These are phyloP conservation scores for Formica exsecta DNA, from an alignment of 1,140 invertebrate species.

Conservation along the genomic window DNA sequence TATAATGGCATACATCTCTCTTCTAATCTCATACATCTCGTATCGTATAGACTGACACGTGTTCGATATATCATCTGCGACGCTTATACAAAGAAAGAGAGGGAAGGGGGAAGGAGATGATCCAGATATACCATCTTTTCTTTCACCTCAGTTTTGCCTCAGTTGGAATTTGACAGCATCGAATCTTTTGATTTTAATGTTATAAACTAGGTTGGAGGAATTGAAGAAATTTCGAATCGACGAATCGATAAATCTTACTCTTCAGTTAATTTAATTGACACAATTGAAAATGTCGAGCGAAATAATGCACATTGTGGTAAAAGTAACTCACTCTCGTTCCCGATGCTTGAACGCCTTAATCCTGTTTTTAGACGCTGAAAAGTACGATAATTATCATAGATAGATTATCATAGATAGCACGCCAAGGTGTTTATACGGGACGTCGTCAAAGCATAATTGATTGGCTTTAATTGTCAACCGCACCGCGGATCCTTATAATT, in stretches of 20 bases:
- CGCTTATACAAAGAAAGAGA: not conserved
- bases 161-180: not conserved
- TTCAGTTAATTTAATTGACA: not conserved
- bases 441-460: conserved; percentile 11
- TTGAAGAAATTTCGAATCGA: not conserved
- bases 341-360: conserved; percentile 29
- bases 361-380: conserved; percentile 13
- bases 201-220: too few relatives aligned
- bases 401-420: conserved; percentile 5
- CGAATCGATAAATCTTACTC: not conserved
- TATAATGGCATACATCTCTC: conserved; percentile 33
- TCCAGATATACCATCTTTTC: not conserved
- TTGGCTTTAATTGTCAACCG: conserved; percentile 19
- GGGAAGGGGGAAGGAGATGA: too few relatives aligned
- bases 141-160: conserved; percentile 20
- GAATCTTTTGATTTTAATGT: conserved; percentile 16
- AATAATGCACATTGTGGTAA: not conserved
- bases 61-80: conserved; percentile 47
- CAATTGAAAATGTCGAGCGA: conserved; percentile 8
- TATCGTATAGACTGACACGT: conserved; percentile 52
- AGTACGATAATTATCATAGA: conserved; percentile 9
- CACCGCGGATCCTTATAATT: conserved; percentile 12
- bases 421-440: not conserved
- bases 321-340: conserved; percentile 25
- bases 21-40: conserved; percentile 54